phyloP scores from a whole-genome alignment of 35 echinoderm and acorn worm genomes.

The Heliocidaris erythrogramma region DNA sequence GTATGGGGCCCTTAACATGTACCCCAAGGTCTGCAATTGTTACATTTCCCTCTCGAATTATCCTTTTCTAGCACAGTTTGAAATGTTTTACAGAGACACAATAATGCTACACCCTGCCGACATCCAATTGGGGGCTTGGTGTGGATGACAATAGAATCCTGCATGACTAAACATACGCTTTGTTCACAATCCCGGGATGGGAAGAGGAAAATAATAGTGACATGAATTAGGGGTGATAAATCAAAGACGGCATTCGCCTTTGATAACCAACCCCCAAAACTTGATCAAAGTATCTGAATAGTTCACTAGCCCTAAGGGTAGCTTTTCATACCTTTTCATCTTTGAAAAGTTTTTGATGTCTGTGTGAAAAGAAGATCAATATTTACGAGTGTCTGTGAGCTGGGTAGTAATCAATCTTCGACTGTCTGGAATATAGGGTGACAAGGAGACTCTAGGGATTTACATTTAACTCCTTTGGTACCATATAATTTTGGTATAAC shows the following conservation, averaged over 20 bases:
- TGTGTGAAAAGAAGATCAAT: not conserved
- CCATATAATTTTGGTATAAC: not conserved
- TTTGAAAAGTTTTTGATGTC: not conserved
- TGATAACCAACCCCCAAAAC: not conserved
- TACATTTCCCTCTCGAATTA: not conserved
- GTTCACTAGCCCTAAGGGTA: not conserved
- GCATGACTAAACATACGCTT: not conserved
- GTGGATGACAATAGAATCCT: not conserved
- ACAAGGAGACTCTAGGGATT: not conserved
- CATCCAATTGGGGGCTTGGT: not conserved
- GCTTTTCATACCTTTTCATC: not conserved
- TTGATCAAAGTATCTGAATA: not conserved
- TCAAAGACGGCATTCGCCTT: not conserved
- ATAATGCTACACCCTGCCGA: not conserved
- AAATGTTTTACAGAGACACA: not conserved
- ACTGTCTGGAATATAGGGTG: not conserved
- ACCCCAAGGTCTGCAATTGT: not conserved
- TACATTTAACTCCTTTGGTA: not conserved
- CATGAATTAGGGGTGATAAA: not conserved
- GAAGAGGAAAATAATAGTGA: not conserved
- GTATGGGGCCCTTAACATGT: not conserved
- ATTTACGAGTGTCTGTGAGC: not conserved
- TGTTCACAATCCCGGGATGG: not conserved
- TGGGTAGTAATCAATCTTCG: not conserved
- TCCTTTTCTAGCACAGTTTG: not conserved